Base-by-base conservation (phyloP, 2,797 vertebrate genomes). In the Danio albolineatus region DNA sequence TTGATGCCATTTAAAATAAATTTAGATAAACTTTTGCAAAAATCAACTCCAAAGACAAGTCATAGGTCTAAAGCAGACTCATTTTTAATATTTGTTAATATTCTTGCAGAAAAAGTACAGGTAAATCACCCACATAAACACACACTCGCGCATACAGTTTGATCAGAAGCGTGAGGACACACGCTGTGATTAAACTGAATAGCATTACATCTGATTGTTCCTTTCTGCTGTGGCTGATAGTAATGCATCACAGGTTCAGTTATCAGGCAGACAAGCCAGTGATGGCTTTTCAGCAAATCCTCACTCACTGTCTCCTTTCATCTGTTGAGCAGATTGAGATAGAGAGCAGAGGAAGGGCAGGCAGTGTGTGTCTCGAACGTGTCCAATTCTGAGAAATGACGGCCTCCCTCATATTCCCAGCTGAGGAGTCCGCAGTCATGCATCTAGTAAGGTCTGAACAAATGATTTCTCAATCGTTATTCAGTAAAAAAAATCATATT, bases 311-410 rank as follows among this genome's bases (percentile, higher is more conserved):
- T 46, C 16, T 77, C 7, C 39, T 54, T 77, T 77, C 62, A 46
- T 77, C 75, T 77, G 75, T 49, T 67, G 49, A 56, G 61, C 48
- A 44, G 49, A 76, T 8, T 39, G 28, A 28, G 57, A 60, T 59
- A 48, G 0, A 73, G 56, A 28, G 43, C 6, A 10, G 46, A 74
- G 28, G 57, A 19, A 73, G 10, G 41, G 41, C 12, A 44, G 16
- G 17, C 53, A 36, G 6, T 17, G 39, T 17, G 43, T 65, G 36
- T 75, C n/a, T 62, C 51, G 19, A 51, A 74, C 56, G 38, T 38
- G 14, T 46, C 28, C 36, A 62, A 4, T 51, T 62, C 16, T 38
- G 9, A 39, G 61, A 56, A 43, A 43, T 57, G 0, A 19, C 38
- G 36, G 10, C 28, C n/a, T 71, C 13, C 19, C 62, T 21, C 43